phyloP scores from a whole-genome alignment of 2,888 invertebrate species.

The Cataglyphis albicans region DNA sequence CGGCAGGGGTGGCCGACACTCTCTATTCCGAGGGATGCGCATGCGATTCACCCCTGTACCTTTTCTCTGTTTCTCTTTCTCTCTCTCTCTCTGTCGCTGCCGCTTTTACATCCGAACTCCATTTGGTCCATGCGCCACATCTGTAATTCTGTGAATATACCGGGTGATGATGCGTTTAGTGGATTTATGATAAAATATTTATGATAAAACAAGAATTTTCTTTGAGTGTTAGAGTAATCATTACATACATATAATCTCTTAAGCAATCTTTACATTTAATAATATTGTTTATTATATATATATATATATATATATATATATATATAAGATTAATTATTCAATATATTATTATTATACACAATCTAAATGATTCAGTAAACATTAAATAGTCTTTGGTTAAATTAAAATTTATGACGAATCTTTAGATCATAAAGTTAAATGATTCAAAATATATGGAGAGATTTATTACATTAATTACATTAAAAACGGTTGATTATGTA shows the following conservation, averaged over 20 bases:
- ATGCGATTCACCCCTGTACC: conserved; percentile 33
- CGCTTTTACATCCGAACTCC: conserved; percentile 23
- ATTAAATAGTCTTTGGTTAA: not conserved
- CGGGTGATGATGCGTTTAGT: conserved; percentile 25
- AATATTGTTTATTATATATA: not conserved
- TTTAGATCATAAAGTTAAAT: not conserved
- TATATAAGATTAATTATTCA: not conserved
- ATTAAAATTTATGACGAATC: not conserved
- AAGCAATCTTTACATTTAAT: not conserved
- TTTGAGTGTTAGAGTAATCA: not conserved
- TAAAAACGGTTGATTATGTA: not conserved
- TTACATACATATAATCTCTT: not conserved
- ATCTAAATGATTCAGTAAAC: not conserved
- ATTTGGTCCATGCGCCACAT: conserved; percentile 29
- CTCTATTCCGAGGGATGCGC: conserved; percentile 47
- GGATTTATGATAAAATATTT: not conserved
- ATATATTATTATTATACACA: not conserved
- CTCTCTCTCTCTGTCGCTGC: not conserved
- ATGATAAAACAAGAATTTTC: not conserved
- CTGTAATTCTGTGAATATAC: conserved; percentile 25
- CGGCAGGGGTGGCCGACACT: conserved; percentile 39
- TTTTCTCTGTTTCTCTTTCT: not conserved
- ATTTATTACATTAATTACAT: not conserved
- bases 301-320: not conserved
- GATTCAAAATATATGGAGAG: not conserved